Conservation (phyloP, 2,888 invertebrate species). For the Xestia rhomboidea region DNA sequence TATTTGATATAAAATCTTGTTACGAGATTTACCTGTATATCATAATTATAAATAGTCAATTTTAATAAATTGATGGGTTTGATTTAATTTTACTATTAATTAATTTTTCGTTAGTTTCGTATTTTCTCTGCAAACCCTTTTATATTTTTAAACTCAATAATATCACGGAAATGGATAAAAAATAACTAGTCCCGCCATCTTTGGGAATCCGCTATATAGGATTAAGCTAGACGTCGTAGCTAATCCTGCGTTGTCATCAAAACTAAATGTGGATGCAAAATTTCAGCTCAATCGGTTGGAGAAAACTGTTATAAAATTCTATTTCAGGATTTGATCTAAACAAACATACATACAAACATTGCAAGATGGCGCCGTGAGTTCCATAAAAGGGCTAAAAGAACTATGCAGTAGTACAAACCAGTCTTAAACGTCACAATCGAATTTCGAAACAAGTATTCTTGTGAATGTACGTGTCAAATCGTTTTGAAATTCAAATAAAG, state of each 20-base stretch:
- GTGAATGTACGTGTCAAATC: slow-evolving; percentile 19
- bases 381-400: not conserved
- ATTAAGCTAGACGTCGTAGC: not conserved
- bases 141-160: not conserved
- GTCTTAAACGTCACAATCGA: not conserved
- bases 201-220: not conserved
- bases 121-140: not conserved
- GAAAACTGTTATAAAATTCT: not conserved
- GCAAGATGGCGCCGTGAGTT: not conserved
- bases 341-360: not conserved
- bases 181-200: not conserved
- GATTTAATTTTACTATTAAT: too few species aligned
- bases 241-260: not conserved
- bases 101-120: not conserved
- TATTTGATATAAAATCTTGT: not conserved
- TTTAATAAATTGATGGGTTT: too few species aligned
- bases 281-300: not conserved
- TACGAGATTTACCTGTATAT: not conserved
- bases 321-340: not conserved
- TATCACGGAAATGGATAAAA: not conserved
- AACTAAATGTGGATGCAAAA: not conserved
- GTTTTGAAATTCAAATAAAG: slow-evolving; percentile 46
- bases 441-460: slow-evolving; percentile 36
- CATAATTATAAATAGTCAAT: too few species aligned
- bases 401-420: not conserved